Evolutionary conservation across 1,140 invertebrate genomes (phyloP).

Genomic region (Drosophila subpulchrella): DNA sequence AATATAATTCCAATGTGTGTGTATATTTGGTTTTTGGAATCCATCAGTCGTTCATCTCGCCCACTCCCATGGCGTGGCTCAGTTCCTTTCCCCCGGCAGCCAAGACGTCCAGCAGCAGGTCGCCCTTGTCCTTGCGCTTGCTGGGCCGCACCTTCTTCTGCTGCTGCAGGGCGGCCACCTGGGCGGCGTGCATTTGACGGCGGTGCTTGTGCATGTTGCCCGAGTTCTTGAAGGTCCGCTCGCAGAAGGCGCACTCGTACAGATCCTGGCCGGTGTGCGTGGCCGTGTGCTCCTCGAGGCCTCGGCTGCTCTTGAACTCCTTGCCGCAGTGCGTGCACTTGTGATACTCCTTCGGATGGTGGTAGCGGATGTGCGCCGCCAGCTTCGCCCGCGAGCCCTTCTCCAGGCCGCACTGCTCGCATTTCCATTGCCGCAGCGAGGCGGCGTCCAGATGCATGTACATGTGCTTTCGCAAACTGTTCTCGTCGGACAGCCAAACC

Average conservation of each 20-base stretch:
- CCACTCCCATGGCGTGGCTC: neutral
- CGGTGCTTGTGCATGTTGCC: conserved; percentile 71
- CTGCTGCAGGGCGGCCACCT: conserved; percentile 53
- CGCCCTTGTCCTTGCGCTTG: conserved; percentile 38
- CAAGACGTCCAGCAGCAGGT: conserved; percentile 28
- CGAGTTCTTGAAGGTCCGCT: conserved; percentile 61
- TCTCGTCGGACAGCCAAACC: conserved; percentile 50
- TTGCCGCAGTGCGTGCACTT: conserved; percentile 62
- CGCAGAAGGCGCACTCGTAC: conserved; percentile 69
- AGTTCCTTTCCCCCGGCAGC: conserved; percentile 11
- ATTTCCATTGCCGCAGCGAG: conserved; percentile 44
- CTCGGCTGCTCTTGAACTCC: conserved; percentile 51
- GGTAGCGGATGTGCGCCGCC: conserved; percentile 51
- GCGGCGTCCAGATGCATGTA: conserved; percentile 53
- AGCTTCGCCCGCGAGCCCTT: conserved; percentile 41
- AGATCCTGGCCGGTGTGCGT: conserved; percentile 65
- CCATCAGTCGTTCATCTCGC: conserved; percentile 28
- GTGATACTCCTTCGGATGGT: conserved; percentile 51
- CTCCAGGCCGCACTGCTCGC: conserved; percentile 52
- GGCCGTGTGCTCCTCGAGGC: conserved; percentile 66
- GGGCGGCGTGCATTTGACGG: conserved; percentile 58
- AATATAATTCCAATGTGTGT: neutral
- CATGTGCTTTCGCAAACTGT: conserved; percentile 58
- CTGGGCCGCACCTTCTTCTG: conserved; percentile 46
- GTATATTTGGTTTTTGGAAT: conserved; percentile 26